These are phyloP conservation scores for Harpalus rubripes DNA, from an alignment of 2,888 invertebrate species.

Conservation along the genomic window DNA sequence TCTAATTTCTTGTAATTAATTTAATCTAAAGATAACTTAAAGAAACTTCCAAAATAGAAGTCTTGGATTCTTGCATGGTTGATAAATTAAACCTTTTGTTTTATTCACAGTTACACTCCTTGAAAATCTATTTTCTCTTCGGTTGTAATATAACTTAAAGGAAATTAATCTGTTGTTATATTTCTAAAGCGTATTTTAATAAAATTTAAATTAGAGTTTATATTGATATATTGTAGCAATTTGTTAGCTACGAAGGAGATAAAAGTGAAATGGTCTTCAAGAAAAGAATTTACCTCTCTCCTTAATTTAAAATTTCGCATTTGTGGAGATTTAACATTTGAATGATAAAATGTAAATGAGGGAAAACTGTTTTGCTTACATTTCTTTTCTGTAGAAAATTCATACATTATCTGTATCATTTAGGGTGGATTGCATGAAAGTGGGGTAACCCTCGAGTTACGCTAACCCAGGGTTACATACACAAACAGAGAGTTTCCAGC, in stretches of 20 bases:
- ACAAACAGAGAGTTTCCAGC: too few relatives aligned
- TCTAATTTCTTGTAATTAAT: too few relatives aligned
- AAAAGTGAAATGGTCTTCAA: not conserved
- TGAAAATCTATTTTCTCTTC: conserved; percentile 13
- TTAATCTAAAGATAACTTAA: too few relatives aligned
- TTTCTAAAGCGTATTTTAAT: conserved; percentile 31
- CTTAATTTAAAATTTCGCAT: not conserved
- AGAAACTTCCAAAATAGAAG: too few relatives aligned
- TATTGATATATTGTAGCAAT: conserved; percentile 38
- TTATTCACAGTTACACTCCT: conserved; percentile 12
- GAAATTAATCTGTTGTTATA: conserved; percentile 37
- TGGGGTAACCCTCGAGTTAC: too few relatives aligned
- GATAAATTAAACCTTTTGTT: conserved; percentile 12
- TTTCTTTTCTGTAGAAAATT: not conserved
- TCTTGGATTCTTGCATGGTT: not conserved
- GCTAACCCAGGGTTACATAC: too few relatives aligned
- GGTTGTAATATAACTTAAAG: conserved; percentile 7
- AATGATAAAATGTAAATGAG: not conserved
- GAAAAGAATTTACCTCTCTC: conserved; percentile 2
- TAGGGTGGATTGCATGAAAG: too few relatives aligned
- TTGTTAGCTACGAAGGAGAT: conserved; percentile 1
- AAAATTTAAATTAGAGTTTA: conserved; percentile 35
- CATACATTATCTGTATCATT: not conserved
- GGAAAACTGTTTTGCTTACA: not conserved
- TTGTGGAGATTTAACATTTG: not conserved